Evolutionary conservation across 2,113 vertebrate genomes (phyloP).

Genomic region (Campylomormyrus numenius): DNA sequence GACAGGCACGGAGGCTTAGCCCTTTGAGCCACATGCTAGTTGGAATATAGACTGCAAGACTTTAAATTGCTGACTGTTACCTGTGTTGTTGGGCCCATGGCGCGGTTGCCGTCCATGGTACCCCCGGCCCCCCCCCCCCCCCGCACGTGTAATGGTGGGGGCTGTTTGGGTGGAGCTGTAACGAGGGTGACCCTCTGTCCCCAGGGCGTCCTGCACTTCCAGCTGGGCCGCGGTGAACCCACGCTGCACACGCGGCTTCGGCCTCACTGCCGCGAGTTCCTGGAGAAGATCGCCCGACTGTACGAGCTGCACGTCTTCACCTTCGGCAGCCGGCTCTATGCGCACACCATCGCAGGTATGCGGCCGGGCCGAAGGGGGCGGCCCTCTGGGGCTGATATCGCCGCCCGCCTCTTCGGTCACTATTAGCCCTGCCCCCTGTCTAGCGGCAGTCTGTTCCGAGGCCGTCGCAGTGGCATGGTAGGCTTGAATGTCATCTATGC

Average conservation of each 20-base stretch:
- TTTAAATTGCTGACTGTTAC: background rate
- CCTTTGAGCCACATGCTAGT: background rate
- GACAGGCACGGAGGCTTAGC: no score
- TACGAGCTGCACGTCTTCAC: conserved; percentile 96
- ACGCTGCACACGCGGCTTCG: conserved; percentile 95
- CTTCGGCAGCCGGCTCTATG: conserved; percentile 94
- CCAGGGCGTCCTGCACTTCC: conserved; percentile 96
- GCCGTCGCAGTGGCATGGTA: background rate
- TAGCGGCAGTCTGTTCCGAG: background rate
- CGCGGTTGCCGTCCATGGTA: background rate
- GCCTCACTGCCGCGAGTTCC: conserved; percentile 89
- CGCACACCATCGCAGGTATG: conserved; percentile 92
- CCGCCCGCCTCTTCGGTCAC: background rate
- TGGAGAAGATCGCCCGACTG: conserved; percentile 91
- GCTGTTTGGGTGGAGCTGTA: background rate
- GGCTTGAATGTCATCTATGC: background rate
- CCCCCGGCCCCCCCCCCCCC: no score
- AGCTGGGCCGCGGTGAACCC: conserved; percentile 87
- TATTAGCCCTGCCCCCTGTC: background rate
- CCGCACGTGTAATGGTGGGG: background rate
- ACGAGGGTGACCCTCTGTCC: conserved; percentile 10
- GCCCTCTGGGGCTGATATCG: background rate
- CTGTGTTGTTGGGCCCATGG: background rate
- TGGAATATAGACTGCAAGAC: background rate
- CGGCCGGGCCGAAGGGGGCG: background rate